Evolutionary conservation across 2,888 invertebrate species (phyloP).

Genomic region (Papilio demoleus): DNA sequence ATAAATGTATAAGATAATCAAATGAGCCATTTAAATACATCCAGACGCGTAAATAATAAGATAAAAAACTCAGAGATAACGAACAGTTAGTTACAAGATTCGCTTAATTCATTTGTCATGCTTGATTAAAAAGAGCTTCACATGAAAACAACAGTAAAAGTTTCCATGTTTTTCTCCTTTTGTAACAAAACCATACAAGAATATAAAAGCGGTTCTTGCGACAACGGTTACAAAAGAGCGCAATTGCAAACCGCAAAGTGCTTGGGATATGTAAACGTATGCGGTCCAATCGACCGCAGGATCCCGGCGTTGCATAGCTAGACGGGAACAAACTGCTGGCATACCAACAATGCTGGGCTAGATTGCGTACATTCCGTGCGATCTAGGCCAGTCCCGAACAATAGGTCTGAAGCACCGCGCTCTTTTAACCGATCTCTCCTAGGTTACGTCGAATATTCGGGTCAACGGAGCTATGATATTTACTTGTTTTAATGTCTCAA

Average conservation of each 20-base stretch:
- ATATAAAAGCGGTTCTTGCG: conserved; percentile 22
- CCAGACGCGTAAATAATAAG: no score
- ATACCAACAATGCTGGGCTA: conserved; percentile 72
- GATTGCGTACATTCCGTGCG: conserved; percentile 76
- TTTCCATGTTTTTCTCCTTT: conserved; percentile 5
- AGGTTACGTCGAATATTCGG: conserved; percentile 69
- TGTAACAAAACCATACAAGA: conserved; percentile 25
- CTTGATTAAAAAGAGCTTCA: neutral
- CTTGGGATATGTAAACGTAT: conserved; percentile 32
- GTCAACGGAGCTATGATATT: conserved; percentile 71
- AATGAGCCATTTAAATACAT: no score
- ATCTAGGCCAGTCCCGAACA: conserved; percentile 75
- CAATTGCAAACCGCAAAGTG: conserved; percentile 35
- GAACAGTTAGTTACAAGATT: neutral
- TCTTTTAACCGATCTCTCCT: conserved; percentile 68
- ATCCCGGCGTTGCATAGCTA: conserved; percentile 44
- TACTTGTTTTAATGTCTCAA: conserved; percentile 54
- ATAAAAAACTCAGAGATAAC: no score
- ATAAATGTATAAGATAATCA: no score
- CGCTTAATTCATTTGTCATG: neutral
- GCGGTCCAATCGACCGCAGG: conserved; percentile 45
- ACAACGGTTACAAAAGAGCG: conserved; percentile 34
- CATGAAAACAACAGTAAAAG: neutral
- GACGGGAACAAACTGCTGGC: conserved; percentile 49
- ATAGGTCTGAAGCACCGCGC: conserved; percentile 66